Evolutionary conservation across 2,888 invertebrate genomes (phyloP), one percentile per base, ranked within the genome.

Genomic region (Empis livida): DNA sequence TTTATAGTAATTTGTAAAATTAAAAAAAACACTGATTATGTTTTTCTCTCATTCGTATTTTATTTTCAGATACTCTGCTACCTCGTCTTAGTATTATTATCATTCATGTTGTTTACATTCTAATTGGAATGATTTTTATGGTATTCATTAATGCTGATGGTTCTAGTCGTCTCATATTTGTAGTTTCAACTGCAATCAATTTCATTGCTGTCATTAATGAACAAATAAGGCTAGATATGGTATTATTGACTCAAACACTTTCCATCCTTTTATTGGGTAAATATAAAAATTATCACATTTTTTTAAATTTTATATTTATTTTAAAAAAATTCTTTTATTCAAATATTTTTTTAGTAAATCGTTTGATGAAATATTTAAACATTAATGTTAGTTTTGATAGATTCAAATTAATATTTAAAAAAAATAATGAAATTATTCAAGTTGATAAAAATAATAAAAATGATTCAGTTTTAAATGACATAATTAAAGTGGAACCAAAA

Each of bases 91-190:
- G 23, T n/a, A 13, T 47, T 9, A 32, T 46, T 20, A 3, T 20
- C 8, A 38, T 49, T 32, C 52, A 52, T 31, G n/a, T 50, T 3
- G 11, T 23, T 14, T 50, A 49, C 30, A 31, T 52, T 9, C 35
- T 50, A 5, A 43, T 52, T 13, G 52, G 50, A 40, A 52, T 52
- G 52, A 38, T 50, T 23, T 52, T 47, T 41, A 16, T 52, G 32
- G 38, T 49, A 10, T 52, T 52, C 14, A 42, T 52, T 11, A 50
- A 52, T 44, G 48, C 48, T 23, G 45, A 47, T 10, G 13, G 20
- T 3, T 6, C 17, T 10, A 50, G 42, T 30, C 49, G 50, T 5
- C 10, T 42, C 3, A 6, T 47, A n/a, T 49, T 52, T 17, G 10
- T 35, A 35, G n/a, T 35, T 35, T 35, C n/a, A 35, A n/a, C n/a